Base-by-base conservation (phyloP, 37 sponge, comb jelly and placozoan genomes). In the Bolinopsis microptera region DNA sequence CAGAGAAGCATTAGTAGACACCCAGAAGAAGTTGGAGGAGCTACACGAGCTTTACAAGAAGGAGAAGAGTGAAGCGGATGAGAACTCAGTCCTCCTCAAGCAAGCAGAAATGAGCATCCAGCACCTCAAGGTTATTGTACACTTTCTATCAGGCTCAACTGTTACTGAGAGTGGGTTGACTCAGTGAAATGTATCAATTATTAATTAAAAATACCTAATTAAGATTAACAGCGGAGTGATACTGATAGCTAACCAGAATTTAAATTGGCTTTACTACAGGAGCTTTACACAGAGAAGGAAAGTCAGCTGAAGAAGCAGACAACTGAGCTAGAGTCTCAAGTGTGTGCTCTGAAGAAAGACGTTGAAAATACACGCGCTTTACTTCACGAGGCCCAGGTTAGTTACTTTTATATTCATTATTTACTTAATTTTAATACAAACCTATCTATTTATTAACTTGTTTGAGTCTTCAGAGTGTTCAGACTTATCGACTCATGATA, bases 41-140 rank as follows among this genome's bases (percentile, higher is more conserved):
- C 41, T 86, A 1, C 36, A 86, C 30, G 35, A 86, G 1, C n/a
- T 39, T 3, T 86, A 86, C 61, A 86, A 86, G 27, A 41, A 41
- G 28, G 90, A 86, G 90, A 86, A 86, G 22, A 3, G 27, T 0
- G 13, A 24, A 18, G 90, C 61, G 13, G 90, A 86, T 8, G 61
- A 86, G 61, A 86, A 86, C 30, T 16, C 34, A 22, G 61, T 86
- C 30, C 90, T 86, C 24, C 90, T 86, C 3, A 86, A 86, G 90
- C 90, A 86, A 27, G 90, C 90, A 34, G 61, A 86, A 40, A 86
- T 86, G 28, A 86, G 90, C 35, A 28, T 86, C 27, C 90, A 86
- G 28, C 90, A 86, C 28, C 90, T 86, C 61, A 86, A 86, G 61
- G 90, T 86, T 32, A 34, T 33, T 80, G 9, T 1, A 80, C 23